Evolutionary conservation across 2,797 vertebrate species (phyloP), one percentile per base, ranked within the genome.

Genomic region (Ispidina picta): DNA sequence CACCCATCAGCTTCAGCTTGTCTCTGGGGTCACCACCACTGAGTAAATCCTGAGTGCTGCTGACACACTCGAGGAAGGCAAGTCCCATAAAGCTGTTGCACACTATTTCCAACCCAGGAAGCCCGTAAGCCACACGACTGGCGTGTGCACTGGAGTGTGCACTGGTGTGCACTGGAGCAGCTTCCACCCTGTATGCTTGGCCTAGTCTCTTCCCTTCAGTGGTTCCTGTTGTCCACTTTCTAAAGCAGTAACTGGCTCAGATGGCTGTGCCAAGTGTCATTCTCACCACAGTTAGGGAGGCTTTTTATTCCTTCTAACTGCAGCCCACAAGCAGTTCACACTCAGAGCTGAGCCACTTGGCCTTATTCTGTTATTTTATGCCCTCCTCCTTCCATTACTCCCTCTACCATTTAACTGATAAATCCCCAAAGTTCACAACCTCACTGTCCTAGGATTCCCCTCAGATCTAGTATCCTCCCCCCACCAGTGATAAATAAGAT

Each of bases 371-470:
- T 59, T 85, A 33, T 23, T 94, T 65, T 41, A 17, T 25, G 60
- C 44, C 35, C 64, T 74, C n/a, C 59, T 65, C 29, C 56, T 75
- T 35, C 64, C 58, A 48, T 73, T 63, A 48, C 68, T 84, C 39
- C 76, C 65, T 76, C 60, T 87, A 72, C 88, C 91, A 92, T 93
- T 94, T 68, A 88, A 82, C 35, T 29, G 65, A 39, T 72, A 78
- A 89, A 88, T 31, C 86, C 76, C 55, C 66, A 96, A 80, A 95
- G 94, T 91, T 94, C 95, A 96, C 92, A 94, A 95, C 93, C 92
- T 78, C 89, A 33, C 86, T 92, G 90, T 91, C 90, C 94, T 71
- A 88, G 80, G 86, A 93, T 90, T 95, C 90, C 90, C 82, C 92
- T 86, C 82, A 83, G 91, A 91, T 90, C 56, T 20, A 54, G 89